Evolutionary conservation across 92 coral and sea anemone species (phyloP).

Genomic region (Hydrozoanthus gracilis): DNA sequence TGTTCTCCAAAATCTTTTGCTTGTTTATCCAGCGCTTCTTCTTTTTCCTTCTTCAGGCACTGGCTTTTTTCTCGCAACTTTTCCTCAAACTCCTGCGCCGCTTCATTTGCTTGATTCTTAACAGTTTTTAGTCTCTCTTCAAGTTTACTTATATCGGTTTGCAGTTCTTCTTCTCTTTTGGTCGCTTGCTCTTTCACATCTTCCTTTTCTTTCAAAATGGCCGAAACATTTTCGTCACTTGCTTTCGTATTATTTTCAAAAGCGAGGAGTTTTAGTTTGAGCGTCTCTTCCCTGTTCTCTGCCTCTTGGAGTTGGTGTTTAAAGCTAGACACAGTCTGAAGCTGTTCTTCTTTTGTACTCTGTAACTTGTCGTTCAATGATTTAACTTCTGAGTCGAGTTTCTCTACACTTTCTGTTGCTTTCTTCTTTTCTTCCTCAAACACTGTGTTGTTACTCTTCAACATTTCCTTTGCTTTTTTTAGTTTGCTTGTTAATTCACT

Average conservation of each 20-base stretch:
- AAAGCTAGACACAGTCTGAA: constrained; percentile 62
- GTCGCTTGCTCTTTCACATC: constrained; percentile 71
- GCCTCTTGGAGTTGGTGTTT: constrained; percentile 75
- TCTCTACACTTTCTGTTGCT: constrained; percentile 56
- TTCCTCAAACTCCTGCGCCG: constrained; percentile 62
- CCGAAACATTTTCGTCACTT: constrained; percentile 83
- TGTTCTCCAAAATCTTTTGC: constrained; percentile 75
- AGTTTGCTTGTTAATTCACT: constrained; percentile 73
- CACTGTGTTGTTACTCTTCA: constrained; percentile 57
- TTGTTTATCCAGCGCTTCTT: constrained; percentile 76
- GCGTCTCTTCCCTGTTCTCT: constrained; percentile 73
- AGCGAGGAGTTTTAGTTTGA: constrained; percentile 72
- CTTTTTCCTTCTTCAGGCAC: constrained; percentile 73
- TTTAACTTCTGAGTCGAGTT: constrained; percentile 53
- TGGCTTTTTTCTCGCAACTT: constrained; percentile 63
- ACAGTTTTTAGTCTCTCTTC: constrained; percentile 64
- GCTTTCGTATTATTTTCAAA: constrained; percentile 82
- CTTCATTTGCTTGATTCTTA: constrained; percentile 57
- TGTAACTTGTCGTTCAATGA: constrained; percentile 53
- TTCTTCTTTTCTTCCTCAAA: constrained; percentile 69
- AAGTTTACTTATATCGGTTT: constrained; percentile 62
- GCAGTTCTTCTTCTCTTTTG: constrained; percentile 60
- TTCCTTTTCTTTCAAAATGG: constrained; percentile 80
- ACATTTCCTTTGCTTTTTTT: constrained; percentile 79
- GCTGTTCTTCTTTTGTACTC: constrained; percentile 58